Base-by-base conservation (phyloP, 2,888 invertebrate species). In the Argyra leucocephala region DNA sequence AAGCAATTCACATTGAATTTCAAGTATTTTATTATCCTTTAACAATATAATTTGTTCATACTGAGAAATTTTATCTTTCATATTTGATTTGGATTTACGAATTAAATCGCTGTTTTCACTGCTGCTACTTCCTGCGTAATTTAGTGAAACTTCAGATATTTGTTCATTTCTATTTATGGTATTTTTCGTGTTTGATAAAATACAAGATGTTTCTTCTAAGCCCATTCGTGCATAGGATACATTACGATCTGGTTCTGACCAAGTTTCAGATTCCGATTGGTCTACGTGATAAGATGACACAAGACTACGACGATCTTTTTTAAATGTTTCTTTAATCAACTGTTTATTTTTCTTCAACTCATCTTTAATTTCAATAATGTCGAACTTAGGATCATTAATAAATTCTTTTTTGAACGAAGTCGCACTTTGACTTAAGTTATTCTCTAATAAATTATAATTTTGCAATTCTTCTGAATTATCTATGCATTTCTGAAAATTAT, bases 231-330 rank as follows among this genome's bases (percentile, higher is more conserved):
- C 91, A 67, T 88, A 79, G 0, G 92, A 92, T 2, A 93, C 91
- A 67, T 85, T 86, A 61, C 91, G 83, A 74, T 93, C 93, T 0
- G 93, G 92, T 74, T 93, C 93, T 0, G 92, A 92, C 88, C 92
- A 93, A 37, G 89, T 87, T 75, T 93, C 93, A 0, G 91, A 91
- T 74, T 93, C 93, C 2, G 87, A 79, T 63, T 79, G 76, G 67
- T 75, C 75, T 65, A 74, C 75, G 5, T 65, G 26, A 21, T 72
- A 63, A n/a, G 71, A 70, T 21, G 73, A 62, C 1, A 77, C 76
- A 63, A 78, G 63, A 9, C 77, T 78, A 12, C 77, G 76, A 1
- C 78, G 74, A 60, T 79, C 78, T 48, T 76, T 77, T 26, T 75
- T 76, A 22, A 61, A 24, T 22, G 48, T 22, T 15, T 70, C 71